A percentile compares a stretch with the other conserved stretches of the same genome.
Evolutionary conservation across 2,797 vertebrate species (phyloP).

Genomic region (Falco rusticolus): DNA sequence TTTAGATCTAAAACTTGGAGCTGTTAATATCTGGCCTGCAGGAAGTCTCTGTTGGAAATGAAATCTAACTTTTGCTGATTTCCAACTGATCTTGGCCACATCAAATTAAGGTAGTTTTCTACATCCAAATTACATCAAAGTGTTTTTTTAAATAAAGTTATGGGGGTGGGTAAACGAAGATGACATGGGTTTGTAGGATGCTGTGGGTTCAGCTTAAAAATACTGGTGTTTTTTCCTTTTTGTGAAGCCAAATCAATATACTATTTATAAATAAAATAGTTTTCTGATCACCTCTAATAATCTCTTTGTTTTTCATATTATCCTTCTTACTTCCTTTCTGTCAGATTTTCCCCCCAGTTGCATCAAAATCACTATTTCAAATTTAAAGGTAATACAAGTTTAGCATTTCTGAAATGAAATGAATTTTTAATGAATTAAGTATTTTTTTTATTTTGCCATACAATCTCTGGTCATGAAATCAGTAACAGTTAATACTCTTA

Average conservation of each 20-base stretch:
- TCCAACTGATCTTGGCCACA: background rate
- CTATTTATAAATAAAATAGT: background rate
- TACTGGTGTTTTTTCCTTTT: rapidly evolving
- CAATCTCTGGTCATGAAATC: background rate
- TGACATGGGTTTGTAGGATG: background rate
- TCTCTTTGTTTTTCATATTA: background rate
- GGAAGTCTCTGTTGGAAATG: background rate
- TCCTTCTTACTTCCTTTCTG: background rate
- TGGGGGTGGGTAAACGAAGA: background rate
- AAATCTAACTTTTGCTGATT: background rate
- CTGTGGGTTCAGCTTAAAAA: background rate
- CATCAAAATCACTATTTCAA: background rate
- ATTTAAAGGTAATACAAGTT: background rate
- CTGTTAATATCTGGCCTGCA: background rate
- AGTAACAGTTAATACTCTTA: background rate
- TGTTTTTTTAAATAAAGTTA: background rate
- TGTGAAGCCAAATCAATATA: background rate
- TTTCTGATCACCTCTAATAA: background rate
- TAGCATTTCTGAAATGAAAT: background rate
- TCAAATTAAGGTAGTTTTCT: background rate
- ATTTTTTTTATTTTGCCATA: background rate
- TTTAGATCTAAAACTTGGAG: background rate
- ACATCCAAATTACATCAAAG: background rate
- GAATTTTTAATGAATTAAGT: background rate
- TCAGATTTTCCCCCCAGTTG: background rate